Evolutionary conservation across 2,888 invertebrate species (phyloP).

Genomic region (Anodontia alba): DNA sequence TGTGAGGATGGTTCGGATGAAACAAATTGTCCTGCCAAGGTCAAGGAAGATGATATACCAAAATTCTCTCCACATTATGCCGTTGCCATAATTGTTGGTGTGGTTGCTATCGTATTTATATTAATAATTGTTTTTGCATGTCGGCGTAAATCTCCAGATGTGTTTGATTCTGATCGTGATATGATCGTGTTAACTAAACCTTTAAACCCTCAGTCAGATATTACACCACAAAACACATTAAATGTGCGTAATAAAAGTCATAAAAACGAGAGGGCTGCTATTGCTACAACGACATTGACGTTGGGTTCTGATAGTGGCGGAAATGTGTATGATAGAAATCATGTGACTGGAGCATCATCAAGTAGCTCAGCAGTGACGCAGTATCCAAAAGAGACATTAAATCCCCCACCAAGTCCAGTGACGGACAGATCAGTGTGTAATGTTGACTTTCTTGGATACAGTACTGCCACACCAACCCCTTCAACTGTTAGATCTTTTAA

Average conservation of each 20-base stretch:
- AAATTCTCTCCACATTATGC: conserved; percentile 78
- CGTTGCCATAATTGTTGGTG: conserved; percentile 85
- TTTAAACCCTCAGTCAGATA: conserved; percentile 68
- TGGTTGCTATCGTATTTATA: conserved; percentile 87
- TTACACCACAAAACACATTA: conserved; percentile 73
- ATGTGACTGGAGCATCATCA: conserved; percentile 90
- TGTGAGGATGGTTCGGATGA: conserved; percentile 73
- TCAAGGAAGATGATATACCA: conserved; percentile 34
- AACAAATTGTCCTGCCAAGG: conserved; percentile 26
- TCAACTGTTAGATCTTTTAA: conserved; percentile 85
- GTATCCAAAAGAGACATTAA: conserved; percentile 91
- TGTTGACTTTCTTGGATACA: conserved; percentile 73
- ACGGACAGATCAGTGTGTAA: conserved; percentile 84
- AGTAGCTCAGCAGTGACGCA: conserved; percentile 87
- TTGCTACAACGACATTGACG: conserved; percentile 71
- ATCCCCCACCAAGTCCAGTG: conserved; percentile 96
- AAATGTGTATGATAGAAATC: conserved; percentile 87
- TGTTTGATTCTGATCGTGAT: conserved; percentile 70
- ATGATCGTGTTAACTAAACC: conserved; percentile 78
- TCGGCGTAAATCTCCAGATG: conserved; percentile 74
- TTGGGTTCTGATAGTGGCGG: conserved; percentile 74
- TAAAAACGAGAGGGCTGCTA: conserved; percentile 54
- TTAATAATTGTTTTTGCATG: conserved; percentile 84
- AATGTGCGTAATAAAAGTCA: conserved; percentile 75
- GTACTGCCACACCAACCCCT: conserved; percentile 73